A percentile compares a stretch with the other conserved stretches of the same genome.
phyloP scores from a whole-genome alignment of 2,113 vertebrate species.

The Pterocles orientalis region DNA sequence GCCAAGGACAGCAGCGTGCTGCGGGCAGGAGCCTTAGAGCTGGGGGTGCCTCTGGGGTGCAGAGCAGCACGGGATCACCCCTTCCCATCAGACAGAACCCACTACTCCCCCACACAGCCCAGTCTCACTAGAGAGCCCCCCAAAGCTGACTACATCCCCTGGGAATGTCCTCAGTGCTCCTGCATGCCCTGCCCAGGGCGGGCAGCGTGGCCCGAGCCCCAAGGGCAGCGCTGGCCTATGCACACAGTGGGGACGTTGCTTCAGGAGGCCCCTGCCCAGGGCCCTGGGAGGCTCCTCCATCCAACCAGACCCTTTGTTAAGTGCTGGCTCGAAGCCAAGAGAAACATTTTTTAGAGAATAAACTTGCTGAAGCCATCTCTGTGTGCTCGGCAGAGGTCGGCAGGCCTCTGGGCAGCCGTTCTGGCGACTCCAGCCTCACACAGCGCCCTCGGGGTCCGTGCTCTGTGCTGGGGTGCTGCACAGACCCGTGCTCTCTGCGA shows the following conservation, averaged over 20 bases:
- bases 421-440: background rate
- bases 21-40: background rate
- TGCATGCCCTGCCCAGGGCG: background rate
- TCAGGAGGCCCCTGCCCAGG: conserved; percentile 23
- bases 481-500: background rate
- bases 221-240: background rate
- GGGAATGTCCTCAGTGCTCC: background rate
- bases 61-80: background rate
- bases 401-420: background rate
- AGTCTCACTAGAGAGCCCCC: background rate
- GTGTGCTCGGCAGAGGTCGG: background rate
- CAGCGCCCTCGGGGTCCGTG: background rate
- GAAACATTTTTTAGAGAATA: conserved; percentile 62
- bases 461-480: rapidly evolving
- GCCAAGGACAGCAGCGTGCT: background rate
- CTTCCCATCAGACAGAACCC: background rate
- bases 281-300: conserved; percentile 51
- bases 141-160: background rate
- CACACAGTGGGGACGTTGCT: background rate
- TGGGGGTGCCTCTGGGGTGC: background rate
- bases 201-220: background rate
- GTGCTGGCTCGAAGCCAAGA: conserved; percentile 47
- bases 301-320: conserved; percentile 69
- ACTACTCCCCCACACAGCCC: rapidly evolving
- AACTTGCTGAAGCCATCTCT: conserved; percentile 28